Percentiles rank a stretch among this genome's conserved stretches.
phyloP scores from a whole-genome alignment of 2,888 invertebrate species.

The Troides helena region DNA sequence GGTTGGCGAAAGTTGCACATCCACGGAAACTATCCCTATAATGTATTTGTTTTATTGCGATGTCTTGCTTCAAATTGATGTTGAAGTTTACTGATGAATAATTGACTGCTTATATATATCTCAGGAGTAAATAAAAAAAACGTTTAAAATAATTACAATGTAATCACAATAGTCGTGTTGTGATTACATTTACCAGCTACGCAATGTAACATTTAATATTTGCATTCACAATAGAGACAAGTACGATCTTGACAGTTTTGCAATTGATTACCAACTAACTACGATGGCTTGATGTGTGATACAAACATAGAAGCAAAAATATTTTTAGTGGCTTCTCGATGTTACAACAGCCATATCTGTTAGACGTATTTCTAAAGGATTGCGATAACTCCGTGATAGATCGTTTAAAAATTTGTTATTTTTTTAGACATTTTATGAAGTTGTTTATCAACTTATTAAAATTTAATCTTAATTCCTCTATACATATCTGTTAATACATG shows the following conservation, averaged over 20 bases:
- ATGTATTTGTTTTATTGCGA: too few relatives aligned
- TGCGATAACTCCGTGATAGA: constrained; percentile 3
- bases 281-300: constrained; percentile 35
- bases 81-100: background rate
- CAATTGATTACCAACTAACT: constrained; percentile 42
- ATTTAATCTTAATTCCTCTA: background rate
- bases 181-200: constrained; percentile 29
- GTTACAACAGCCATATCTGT: constrained; percentile 19
- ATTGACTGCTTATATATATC: background rate
- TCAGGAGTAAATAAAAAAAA: background rate
- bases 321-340: constrained; percentile 40
- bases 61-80: too few relatives aligned
- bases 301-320: constrained; percentile 39
- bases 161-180: constrained; percentile 4
- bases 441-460: background rate
- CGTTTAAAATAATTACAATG: background rate
- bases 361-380: constrained; percentile 8
- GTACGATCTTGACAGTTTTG: constrained; percentile 50
- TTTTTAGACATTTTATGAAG: background rate
- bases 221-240: constrained; percentile 36
- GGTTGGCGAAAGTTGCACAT: too few relatives aligned
- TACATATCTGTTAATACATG: background rate
- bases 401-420: background rate
- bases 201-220: constrained; percentile 40
- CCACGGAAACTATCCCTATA: too few relatives aligned